phyloP scores from a whole-genome alignment of 2,797 vertebrate species.

The Gallirallus australis region DNA sequence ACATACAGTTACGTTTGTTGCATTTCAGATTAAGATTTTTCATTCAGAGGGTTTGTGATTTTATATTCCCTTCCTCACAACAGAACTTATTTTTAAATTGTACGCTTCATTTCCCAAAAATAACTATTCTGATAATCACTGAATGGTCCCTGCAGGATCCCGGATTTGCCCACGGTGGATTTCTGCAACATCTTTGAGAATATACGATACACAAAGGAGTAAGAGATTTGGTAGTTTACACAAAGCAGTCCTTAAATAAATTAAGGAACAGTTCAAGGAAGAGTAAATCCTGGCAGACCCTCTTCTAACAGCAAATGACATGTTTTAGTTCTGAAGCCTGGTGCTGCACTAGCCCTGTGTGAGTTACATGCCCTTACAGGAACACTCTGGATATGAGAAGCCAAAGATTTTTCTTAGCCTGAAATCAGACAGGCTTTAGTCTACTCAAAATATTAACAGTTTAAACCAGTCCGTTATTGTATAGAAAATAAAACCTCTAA shows the following conservation, averaged over 20 bases:
- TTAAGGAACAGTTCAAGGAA: background rate
- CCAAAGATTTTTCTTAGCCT: background rate
- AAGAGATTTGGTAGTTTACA: background rate
- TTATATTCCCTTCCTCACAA: slow-evolving; percentile 76
- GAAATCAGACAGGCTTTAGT: background rate
- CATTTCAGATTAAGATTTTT: slow-evolving; percentile 74
- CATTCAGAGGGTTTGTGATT: slow-evolving; percentile 36
- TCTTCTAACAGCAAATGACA: background rate
- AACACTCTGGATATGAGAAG: background rate
- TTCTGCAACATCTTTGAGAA: background rate
- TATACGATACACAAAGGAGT: background rate
- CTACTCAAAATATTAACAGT: background rate
- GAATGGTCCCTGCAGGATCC: too few relatives aligned
- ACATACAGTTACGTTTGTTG: slow-evolving; percentile 64
- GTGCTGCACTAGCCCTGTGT: background rate
- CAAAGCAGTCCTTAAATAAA: background rate
- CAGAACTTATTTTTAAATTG: slow-evolving; percentile 71
- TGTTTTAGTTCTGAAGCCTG: background rate
- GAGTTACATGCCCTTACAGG: background rate
- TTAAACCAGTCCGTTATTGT: background rate
- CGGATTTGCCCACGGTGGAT: background rate
- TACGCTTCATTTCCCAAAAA: slow-evolving; percentile 75
- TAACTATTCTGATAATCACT: slow-evolving; percentile 67
- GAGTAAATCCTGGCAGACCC: background rate
- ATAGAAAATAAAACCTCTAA: background rate